These are phyloP conservation scores for Syngnathus floridae DNA, from an alignment of 2,113 vertebrate species.

Conservation along the genomic window DNA sequence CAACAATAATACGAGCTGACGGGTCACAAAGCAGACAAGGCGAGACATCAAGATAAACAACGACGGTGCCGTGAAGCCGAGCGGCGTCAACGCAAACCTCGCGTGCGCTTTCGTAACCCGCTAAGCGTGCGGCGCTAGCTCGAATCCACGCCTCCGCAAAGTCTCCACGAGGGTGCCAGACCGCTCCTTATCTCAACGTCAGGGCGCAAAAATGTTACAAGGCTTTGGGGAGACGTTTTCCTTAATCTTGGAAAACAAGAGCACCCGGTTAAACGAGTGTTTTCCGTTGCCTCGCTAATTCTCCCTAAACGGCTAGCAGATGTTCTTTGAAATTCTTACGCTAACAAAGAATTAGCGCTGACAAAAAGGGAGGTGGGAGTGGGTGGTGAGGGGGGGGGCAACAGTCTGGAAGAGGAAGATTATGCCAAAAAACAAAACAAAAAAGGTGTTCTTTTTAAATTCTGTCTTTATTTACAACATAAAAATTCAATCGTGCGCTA, in stretches of 20 bases:
- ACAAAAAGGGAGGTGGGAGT: neutral
- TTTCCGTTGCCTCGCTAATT: conserved; percentile 18
- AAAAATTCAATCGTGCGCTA: neutral
- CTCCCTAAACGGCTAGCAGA: conserved; percentile 45
- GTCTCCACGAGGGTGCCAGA: neutral
- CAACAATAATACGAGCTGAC: neutral
- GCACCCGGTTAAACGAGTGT: conserved; percentile 4
- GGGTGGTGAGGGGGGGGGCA: too few species aligned
- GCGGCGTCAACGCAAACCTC: neutral
- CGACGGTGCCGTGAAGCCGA: neutral
- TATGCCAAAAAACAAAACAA: neutral
- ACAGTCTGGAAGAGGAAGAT: conserved; percentile 9
- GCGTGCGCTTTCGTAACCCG: neutral
- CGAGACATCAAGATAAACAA: neutral
- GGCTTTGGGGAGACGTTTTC: neutral
- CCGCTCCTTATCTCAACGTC: neutral
- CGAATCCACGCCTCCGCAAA: neutral
- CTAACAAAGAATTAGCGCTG: conserved; percentile 50
- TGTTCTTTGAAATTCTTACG: conserved; percentile 40
- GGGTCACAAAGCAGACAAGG: neutral
- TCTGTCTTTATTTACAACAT: neutral
- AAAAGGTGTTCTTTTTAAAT: too few species aligned
- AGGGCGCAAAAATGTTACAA: neutral
- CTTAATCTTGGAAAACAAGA: neutral
- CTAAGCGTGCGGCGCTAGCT: neutral